Conservation (phyloP, 2,113 vertebrate genomes). For the Saccopteryx bilineata region DNA sequence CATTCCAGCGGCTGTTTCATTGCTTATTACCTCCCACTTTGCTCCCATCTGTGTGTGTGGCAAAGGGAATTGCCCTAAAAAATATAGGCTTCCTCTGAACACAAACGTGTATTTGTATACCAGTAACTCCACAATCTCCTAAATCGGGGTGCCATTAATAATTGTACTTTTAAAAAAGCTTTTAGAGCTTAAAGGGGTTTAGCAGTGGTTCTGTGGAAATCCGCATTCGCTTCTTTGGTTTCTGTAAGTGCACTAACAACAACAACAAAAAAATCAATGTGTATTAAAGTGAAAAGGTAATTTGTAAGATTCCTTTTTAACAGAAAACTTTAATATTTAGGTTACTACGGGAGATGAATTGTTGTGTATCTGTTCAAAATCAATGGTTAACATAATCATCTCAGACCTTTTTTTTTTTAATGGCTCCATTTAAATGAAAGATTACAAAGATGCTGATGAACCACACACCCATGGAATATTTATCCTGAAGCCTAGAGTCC, state of each 20-base stretch:
- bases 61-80: slow-evolving; percentile 88
- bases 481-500: slow-evolving; percentile 67
- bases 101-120: slow-evolving; percentile 65
- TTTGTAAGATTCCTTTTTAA: slow-evolving; percentile 39
- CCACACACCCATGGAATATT: slow-evolving; percentile 68
- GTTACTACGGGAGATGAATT: not conserved
- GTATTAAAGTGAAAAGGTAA: slow-evolving; percentile 55
- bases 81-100: slow-evolving; percentile 84
- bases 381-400: slow-evolving; percentile 28
- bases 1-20: slow-evolving; percentile 81
- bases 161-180: slow-evolving; percentile 62
- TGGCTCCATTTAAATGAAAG: slow-evolving; percentile 79
- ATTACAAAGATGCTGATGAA: slow-evolving; percentile 82
- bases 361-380: slow-evolving; percentile 39
- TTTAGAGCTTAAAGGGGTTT: slow-evolving; percentile 53
- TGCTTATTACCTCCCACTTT: slow-evolving; percentile 89
- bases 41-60: slow-evolving; percentile 90
- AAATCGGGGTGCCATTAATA: slow-evolving; percentile 66
- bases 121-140: slow-evolving; percentile 59
- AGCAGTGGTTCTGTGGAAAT: slow-evolving; percentile 56
- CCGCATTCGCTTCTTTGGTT: not conserved
- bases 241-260: slow-evolving; percentile 51
- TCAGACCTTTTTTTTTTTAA: slow-evolving; percentile 61
- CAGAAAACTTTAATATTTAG: slow-evolving; percentile 56
- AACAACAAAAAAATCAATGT: not conserved